Base-by-base conservation (phyloP, 2,888 invertebrate species). In the Pterobdella sp. region DNA sequence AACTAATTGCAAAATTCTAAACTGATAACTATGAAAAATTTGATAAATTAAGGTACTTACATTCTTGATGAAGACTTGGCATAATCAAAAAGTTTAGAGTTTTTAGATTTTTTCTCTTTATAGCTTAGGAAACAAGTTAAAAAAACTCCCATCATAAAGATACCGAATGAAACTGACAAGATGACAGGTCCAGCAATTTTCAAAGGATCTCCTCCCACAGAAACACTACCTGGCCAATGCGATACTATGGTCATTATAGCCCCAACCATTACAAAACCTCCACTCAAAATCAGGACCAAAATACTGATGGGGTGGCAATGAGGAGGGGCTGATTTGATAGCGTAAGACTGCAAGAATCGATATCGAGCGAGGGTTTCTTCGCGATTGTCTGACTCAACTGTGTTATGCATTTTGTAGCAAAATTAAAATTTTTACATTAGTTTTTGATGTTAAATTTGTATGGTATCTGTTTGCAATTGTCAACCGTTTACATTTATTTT, bases 181-280 rank as follows among this genome's bases (percentile, higher is more conserved):
- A 77, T 67, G 26, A 75, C 64, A 1, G 77, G 77, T 26, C 77
- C 77, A 37, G 73, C 76, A n/a, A 77, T 75, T 68, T 75, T 72
- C 42, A 77, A 74, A 0, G 76, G 75, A 73, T 77, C 76, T 56
- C 68, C 73, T 1, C 76, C 76, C 14, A 77, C 73, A n/a, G 75
- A 69, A 1, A 76, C 68, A 68, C 77, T 77, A 35, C 75, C 75
- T n/a, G 76, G 77, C 76, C 76, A 75, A 68, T 75, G 72, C 10
- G 75, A 76, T 18, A 75, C 73, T 64, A 76, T 74, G 29, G 76
- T 77, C 75, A 77, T 73, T 22, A 72, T 73, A 29, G 76, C 52
- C 22, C 77, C 77, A 18, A 77, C 72, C 66, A 77, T 73, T 26
- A 77, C 37, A 66, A 76, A 69, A 26, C 76, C 77, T 56, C 74